Evolutionary conservation across 2,113 vertebrate species (phyloP).

Genomic region (Upupa epops): DNA sequence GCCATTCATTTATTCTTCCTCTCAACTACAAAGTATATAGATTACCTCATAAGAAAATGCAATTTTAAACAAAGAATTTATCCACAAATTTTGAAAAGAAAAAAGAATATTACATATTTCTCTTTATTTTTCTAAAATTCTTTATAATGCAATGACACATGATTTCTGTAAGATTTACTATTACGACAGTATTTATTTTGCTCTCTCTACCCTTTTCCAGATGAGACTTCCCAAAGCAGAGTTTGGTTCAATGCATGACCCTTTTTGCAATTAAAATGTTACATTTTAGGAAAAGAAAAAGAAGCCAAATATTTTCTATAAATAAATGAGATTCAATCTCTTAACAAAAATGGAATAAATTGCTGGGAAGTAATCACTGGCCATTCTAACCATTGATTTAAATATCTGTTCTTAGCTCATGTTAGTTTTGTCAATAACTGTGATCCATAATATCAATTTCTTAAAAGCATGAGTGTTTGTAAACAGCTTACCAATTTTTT

Average conservation of each 20-base stretch:
- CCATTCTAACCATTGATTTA: background rate
- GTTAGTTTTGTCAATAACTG: background rate
- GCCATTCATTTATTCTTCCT: background rate
- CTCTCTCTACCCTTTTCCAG: background rate
- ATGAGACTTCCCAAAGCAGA: background rate
- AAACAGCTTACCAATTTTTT: background rate
- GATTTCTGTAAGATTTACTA: background rate
- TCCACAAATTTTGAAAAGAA: background rate
- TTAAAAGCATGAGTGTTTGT: background rate
- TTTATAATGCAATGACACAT: background rate
- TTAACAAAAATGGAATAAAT: background rate
- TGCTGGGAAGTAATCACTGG: background rate
- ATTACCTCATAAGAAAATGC: background rate
- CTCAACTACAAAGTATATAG: background rate
- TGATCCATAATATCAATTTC: background rate
- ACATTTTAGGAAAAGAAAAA: background rate
- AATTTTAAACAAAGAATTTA: background rate
- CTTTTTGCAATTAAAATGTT: background rate
- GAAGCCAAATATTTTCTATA: background rate
- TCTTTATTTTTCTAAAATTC: background rate
- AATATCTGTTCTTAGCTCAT: background rate
- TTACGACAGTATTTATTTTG: background rate
- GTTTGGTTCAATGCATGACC: background rate
- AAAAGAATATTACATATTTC: background rate
- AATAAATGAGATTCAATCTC: background rate